Evolutionary conservation across 1,140 invertebrate genomes (phyloP), one percentile per base, ranked within the genome.

Genomic region (Lasioglossum albipes): DNA sequence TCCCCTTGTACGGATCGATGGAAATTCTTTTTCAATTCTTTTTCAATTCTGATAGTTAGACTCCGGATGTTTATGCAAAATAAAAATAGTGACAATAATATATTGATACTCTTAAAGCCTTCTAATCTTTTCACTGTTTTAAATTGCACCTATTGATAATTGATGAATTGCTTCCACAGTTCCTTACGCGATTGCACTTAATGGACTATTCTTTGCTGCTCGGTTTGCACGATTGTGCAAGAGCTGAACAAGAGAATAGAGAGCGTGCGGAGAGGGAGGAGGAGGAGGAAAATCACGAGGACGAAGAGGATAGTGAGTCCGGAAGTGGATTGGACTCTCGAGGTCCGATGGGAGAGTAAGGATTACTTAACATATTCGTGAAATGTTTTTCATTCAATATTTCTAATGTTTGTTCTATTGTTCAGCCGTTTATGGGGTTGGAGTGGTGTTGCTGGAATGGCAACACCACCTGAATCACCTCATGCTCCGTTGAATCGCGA

Each of bases 171-270:
- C 36, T 9, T 70, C 91, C 91, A 52, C 86, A 99, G 97, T 99
- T 99, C 93, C 94, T 99, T 67, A 97, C 97, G 7, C 97, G 97
- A 89, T 94, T 99, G 68, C 98, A 99, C 94, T 94, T 99, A 84
- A 99, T 99, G 99, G 99, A 99, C 93, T 99, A 99, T 93, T 99
- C 98, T 73, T 94, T 99, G 52, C 94, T 99, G 78, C 95, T 99
- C 76, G 98, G 98, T 81, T 96, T 99, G 84, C 97, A 99, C 91
- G 98, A 99, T 93, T 96, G 96, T 92, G 96, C 96, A 49, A 94
- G 95, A 79, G 97, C 96, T 27, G 97, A 97, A 90, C 95, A 96
- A 85, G 97, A 97, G 91, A 94, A 94, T 82, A 90, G 94, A 77
- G 95, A 95, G 77, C 96, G 95, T 84, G 94, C 95, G 22, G 95